Percentiles rank a stretch among this genome's conserved stretches.
Conservation (phyloP, 2,888 invertebrate genomes). For the Phortica okadai region DNA sequence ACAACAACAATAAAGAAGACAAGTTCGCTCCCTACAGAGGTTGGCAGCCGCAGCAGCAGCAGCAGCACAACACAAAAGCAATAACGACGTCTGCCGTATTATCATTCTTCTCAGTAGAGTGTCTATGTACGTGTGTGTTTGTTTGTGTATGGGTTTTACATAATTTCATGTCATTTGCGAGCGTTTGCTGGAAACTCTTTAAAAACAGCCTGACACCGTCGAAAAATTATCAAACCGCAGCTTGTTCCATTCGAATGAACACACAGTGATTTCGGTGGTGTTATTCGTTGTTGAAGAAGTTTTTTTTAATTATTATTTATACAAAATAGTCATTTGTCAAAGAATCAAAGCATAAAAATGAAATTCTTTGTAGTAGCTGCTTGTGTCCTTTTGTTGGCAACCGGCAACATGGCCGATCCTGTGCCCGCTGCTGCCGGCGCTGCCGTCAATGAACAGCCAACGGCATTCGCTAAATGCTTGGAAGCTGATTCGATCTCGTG, state of each 20-base stretch:
- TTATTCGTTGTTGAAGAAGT: constrained; percentile 41
- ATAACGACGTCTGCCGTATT: constrained; percentile 1
- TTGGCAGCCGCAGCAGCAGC: constrained; percentile 24
- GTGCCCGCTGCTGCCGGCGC: constrained; percentile 34
- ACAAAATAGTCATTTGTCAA: constrained; percentile 54
- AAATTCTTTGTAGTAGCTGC: constrained; percentile 72
- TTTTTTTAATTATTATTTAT: constrained; percentile 48
- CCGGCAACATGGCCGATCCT: constrained; percentile 72
- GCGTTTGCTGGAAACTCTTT: constrained; percentile 74
- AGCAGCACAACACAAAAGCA: neutral
- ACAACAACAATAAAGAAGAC: constrained; percentile 9
- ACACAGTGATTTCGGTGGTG: constrained; percentile 75
- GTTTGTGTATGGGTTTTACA: constrained; percentile 59
- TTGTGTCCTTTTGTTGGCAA: constrained; percentile 72
- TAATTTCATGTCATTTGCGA: constrained; percentile 66
- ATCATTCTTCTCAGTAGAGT: constrained; percentile 19
- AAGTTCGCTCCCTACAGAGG: constrained; percentile 29
- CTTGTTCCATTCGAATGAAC: constrained; percentile 77
- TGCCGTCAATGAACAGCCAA: constrained; percentile 65
- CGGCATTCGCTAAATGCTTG: constrained; percentile 79
- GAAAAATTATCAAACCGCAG: constrained; percentile 77
- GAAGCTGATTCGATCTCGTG: constrained; percentile 81
- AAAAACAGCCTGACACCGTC: constrained; percentile 76
- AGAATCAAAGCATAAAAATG: constrained; percentile 61
- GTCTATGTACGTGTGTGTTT: constrained; percentile 35